Percentiles rank a stretch among this genome's conserved stretches.
Conservation (phyloP, 2,888 invertebrate genomes). For the Leucoma salicis region DNA sequence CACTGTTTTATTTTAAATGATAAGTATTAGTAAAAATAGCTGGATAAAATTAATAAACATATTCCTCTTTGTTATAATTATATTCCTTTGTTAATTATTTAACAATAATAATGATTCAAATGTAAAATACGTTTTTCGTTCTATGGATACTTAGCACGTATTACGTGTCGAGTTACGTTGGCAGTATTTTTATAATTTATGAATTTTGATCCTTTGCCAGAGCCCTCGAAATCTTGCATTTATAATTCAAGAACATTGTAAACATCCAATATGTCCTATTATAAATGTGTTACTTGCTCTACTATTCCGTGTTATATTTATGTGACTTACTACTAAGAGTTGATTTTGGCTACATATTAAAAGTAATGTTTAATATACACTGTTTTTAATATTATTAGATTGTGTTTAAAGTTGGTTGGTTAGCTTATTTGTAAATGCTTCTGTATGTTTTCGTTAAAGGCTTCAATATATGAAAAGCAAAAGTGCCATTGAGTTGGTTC, state of each 20-base stretch:
- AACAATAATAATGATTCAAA: conserved; percentile 25
- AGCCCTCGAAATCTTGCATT: conserved; percentile 51
- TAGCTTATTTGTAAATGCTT: conserved; percentile 6
- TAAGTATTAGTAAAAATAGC: conserved; percentile 53
- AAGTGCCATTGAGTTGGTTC: conserved; percentile 71
- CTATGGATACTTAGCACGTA: conserved; percentile 16
- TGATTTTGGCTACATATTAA: conserved; percentile 7
- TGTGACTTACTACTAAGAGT: conserved; percentile 23
- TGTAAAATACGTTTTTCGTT: conserved; percentile 23
- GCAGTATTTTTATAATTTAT: conserved; percentile 47
- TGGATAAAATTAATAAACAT: conserved; percentile 53
- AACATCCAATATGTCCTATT: conserved; percentile 14
- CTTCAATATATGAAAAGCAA: conserved; percentile 27
- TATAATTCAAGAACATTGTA: conserved; percentile 39
- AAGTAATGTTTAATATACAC: neutral
- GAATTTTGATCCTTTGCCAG: conserved; percentile 1
- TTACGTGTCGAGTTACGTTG: conserved; percentile 21
- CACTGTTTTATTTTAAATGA: conserved; percentile 43
- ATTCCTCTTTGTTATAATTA: conserved; percentile 34
- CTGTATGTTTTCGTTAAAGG: conserved; percentile 12
- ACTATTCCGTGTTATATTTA: conserved; percentile 19
- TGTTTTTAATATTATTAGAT: conserved; percentile 3
- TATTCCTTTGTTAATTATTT: conserved; percentile 31
- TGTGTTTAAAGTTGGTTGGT: conserved; percentile 1
- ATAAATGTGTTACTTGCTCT: conserved; percentile 9